Base-by-base conservation (phyloP, 2,888 invertebrate species). In the Cenopis cana region DNA sequence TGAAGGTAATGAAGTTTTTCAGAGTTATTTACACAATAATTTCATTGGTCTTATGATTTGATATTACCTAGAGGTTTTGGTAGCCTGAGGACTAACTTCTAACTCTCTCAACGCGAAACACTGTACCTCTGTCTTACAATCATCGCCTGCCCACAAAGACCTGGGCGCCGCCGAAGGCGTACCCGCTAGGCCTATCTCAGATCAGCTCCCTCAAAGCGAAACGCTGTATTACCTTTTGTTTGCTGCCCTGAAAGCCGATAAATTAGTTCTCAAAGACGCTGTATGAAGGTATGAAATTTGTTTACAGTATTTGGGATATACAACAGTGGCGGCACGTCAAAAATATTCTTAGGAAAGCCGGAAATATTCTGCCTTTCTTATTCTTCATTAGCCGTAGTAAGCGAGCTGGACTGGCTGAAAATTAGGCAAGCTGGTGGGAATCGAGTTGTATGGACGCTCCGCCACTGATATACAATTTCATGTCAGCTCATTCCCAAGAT, bases 121-220 rank as follows among this genome's bases (percentile, higher is more conserved):
- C n/a, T n/a, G n/a, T n/a, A n/a, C n/a, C n/a, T 98, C 38, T 98
- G 98, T 0, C 94, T 99, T 75, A 95, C 97, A 17, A 96, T 97
- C 3, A 94, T 99, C 67, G 99, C 98, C 72, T 97, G 98, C 67
- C 93, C 89, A 96, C 97, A 81, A 95, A 97, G 79, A 96, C 83
- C 96, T 98, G 76, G 95, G 97, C 77, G 94, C 95, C 1, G 94
- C 97, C 24, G 96, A 98, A 90, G 96, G 96, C 49, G 96, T 97
- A 77, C 94, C 98, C 24, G 97, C 98, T 60, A 96, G 96, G 74
- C 96, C 99, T 98, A 98, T 85, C 88, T 99, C 66, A 95, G 96
- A 14, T 96, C 97, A 97, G 89, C 95, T 97, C 54, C 97, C 98
- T 1, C 99, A 99, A 85, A 98, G 98, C 57, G 99, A 99, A 87